Conservation (phyloP, 2,113 vertebrate species). For the Corythornis madagascariensis region DNA sequence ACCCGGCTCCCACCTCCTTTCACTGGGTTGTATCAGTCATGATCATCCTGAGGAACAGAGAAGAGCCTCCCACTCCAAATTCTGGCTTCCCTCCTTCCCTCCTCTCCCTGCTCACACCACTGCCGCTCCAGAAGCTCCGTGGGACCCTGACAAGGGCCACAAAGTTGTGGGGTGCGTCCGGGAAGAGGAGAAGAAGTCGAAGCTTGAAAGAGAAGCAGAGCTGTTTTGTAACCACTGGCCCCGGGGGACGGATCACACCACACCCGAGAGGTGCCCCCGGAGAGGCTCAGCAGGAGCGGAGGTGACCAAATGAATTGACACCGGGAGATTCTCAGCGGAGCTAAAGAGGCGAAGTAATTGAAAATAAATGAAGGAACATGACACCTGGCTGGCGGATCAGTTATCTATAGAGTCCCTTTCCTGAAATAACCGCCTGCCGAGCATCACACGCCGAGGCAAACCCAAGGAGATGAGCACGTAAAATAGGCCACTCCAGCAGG, state of each 20-base stretch:
- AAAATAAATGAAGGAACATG: slow-evolving; percentile 68
- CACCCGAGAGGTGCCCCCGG: neutral
- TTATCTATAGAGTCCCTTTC: slow-evolving; percentile 67
- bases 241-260: neutral
- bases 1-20: neutral
- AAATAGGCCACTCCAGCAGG: slow-evolving; percentile 69
- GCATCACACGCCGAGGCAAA: neutral
- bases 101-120: neutral
- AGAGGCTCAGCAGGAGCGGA: neutral
- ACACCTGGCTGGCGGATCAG: slow-evolving; percentile 65
- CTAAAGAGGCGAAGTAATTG: slow-evolving; percentile 50
- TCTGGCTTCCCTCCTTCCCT: neutral
- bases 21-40: accelerated
- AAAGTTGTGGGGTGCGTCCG: neutral
- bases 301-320: slow-evolving; percentile 50
- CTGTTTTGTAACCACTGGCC: slow-evolving; percentile 33
- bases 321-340: neutral
- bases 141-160: neutral
- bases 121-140: neutral
- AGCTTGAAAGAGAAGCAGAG: neutral
- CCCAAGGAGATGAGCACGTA: neutral
- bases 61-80: neutral
- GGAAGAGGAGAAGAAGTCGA: neutral
- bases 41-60: neutral
- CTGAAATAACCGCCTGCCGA: slow-evolving; percentile 60